Percentiles rank a stretch among this genome's conserved stretches.
phyloP scores from a whole-genome alignment of 2,113 vertebrate genomes.

The Tetraodon nigroviridis region DNA sequence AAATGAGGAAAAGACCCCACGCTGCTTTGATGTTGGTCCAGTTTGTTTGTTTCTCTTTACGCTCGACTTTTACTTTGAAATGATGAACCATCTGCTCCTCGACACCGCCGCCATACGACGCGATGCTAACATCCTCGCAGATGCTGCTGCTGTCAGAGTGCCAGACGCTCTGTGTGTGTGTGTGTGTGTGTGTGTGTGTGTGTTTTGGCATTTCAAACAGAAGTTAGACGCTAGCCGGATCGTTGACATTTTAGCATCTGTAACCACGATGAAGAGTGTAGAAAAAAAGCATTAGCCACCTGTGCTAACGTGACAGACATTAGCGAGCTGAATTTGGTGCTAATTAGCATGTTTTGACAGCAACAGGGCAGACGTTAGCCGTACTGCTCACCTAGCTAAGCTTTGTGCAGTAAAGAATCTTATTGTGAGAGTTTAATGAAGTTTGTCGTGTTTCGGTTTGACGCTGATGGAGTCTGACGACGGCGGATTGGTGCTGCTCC shows the following conservation, averaged over 20 bases:
- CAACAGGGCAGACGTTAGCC: too few species aligned
- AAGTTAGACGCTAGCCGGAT: too few species aligned
- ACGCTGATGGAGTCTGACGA: slow-evolving; percentile 31
- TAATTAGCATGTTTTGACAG: too few species aligned
- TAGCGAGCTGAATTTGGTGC: too few species aligned
- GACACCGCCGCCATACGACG: slow-evolving; percentile 46
- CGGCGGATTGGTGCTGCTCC: slow-evolving; percentile 20
- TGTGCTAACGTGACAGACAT: too few species aligned
- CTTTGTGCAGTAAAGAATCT: neutral
- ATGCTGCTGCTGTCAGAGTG: slow-evolving; percentile 54
- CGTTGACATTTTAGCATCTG: too few species aligned
- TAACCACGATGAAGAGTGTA: too few species aligned
- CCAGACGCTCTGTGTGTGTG: slow-evolving; percentile 17
- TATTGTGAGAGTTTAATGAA: neutral
- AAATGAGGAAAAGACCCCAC: slow-evolving; percentile 32
- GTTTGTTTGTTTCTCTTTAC: neutral
- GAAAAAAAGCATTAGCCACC: too few species aligned
- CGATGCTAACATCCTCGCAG: slow-evolving; percentile 26
- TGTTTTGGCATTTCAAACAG: too few species aligned
- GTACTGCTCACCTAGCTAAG: too few species aligned
- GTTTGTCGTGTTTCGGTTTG: slow-evolving; percentile 9
- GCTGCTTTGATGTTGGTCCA: slow-evolving; percentile 27
- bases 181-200: slow-evolving; percentile 4
- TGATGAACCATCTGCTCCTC: slow-evolving; percentile 58
- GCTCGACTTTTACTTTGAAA: neutral